phyloP scores from a whole-genome alignment of 1,140 invertebrate genomes.

The Mizuhopecten yessoensis region DNA sequence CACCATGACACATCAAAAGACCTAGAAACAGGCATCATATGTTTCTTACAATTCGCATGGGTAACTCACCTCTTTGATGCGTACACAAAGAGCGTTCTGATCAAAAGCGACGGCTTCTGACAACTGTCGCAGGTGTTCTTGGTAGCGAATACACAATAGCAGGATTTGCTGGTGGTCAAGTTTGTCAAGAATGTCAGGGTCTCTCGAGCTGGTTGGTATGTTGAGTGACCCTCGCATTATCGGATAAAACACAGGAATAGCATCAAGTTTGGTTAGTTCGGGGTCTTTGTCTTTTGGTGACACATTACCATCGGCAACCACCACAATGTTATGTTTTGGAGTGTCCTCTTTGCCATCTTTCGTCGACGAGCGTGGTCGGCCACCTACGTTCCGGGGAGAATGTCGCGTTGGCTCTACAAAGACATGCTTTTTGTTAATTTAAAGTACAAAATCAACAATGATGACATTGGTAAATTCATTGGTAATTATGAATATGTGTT shows the following conservation, averaged over 20 bases:
- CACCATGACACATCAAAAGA: too few species aligned
- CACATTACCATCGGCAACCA: constrained; percentile 90
- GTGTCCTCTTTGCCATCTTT: constrained; percentile 83
- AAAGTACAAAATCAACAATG: too few species aligned
- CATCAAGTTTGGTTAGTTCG: constrained; percentile 90
- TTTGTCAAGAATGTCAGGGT: constrained; percentile 94
- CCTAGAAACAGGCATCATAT: too few species aligned
- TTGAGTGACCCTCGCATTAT: constrained; percentile 95
- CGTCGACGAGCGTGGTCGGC: constrained; percentile 87
- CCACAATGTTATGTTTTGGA: constrained; percentile 88
- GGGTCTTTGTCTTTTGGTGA: constrained; percentile 90
- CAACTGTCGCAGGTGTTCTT: constrained; percentile 89
- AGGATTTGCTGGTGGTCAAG: constrained; percentile 87
- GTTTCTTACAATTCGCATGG: too few species aligned
- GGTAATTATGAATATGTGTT: too few species aligned
- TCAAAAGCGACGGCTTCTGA: constrained; percentile 89
- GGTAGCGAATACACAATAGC: constrained; percentile 88
- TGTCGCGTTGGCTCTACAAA: constrained; percentile 58
- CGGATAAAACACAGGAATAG: constrained; percentile 94
- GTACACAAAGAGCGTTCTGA: constrained; percentile 88
- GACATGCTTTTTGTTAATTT: too few species aligned
- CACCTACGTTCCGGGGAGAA: constrained; percentile 86
- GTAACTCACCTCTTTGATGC: constrained; percentile 90
- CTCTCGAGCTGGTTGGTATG: constrained; percentile 90
- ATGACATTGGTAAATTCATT: too few species aligned